Base-by-base conservation (phyloP, 2,113 vertebrate genomes). In the Lepisosteus oculatus region DNA sequence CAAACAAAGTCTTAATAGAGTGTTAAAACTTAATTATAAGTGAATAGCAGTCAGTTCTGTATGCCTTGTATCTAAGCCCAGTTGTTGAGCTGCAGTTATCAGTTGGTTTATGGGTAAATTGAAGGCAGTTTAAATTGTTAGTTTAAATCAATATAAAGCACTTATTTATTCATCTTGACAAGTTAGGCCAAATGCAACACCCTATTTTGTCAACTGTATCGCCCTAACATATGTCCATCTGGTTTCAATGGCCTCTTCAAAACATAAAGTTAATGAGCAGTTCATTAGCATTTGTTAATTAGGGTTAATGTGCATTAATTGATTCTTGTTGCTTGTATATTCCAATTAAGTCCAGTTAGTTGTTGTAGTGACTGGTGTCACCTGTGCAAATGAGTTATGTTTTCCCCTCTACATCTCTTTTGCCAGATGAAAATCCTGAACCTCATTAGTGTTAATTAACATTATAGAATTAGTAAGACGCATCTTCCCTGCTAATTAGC, bases 381-480 rank as follows among this genome's bases (percentile, higher is more conserved):
- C 86, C 83, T 80, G 63, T 89, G 88, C 73, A 1, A 81, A 69
- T 92, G 88, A 94, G 79, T 92, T 93, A 93, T 87, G 88, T 85
- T 90, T 79, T 75, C 77, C 78, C 29, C 65, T 63, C 89, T 85
- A 86, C 76, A 83, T 83, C 91, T 91, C 92, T 90, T 51, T 51
- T 90, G 87, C 87, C 86, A 90, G 79, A 91, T 71, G 87, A 29
- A 29, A 29, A 80, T 82, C 77, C 84, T 71, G 83, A 77, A 86
- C 80, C 86, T 93, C 93, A 95, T 96, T 94, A 92, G 61, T 89
- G 90, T 85, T 95, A 95, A 97, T 96, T 95, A 94, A 89, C 85
- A n/a, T 84, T 81, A 79, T 83, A 82, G 77, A 75, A 78, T 72
- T 76, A 68, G 62, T 42, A 42, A 8, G 62, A 41, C 29, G 29